Conservation (phyloP, 2,888 invertebrate species). For the Agrilus biguttatus region DNA sequence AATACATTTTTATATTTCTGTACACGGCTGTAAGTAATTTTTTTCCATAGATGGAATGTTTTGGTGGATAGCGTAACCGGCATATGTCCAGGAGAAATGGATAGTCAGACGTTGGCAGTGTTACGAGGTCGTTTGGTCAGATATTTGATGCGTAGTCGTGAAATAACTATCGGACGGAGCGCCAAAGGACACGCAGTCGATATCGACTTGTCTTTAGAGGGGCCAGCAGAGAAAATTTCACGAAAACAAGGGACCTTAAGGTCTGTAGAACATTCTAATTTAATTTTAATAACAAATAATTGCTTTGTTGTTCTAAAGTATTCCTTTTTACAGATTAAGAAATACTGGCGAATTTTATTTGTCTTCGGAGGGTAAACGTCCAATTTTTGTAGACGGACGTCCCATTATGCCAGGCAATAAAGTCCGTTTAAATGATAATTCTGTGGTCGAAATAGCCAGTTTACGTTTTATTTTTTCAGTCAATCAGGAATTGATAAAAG, state of each 20-base stretch:
- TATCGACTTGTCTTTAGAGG: slow-evolving; percentile 85
- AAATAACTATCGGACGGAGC: slow-evolving; percentile 86
- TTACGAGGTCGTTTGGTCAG: slow-evolving; percentile 81
- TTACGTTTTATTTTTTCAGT: slow-evolving; percentile 86
- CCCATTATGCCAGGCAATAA: slow-evolving; percentile 81
- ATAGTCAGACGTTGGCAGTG: slow-evolving; percentile 86
- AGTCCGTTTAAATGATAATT: slow-evolving; percentile 82
- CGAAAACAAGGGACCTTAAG: slow-evolving; percentile 83
- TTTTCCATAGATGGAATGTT: slow-evolving; percentile 63
- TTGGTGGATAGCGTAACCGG: slow-evolving; percentile 82
- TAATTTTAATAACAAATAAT: slow-evolving; percentile 1
- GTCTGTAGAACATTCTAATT: slow-evolving; percentile 10
- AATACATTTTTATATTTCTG: slow-evolving; percentile 2
- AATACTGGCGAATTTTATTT: slow-evolving; percentile 92
- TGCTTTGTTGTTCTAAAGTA: not conserved
- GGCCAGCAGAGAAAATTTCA: slow-evolving; percentile 88
- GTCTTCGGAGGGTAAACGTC: slow-evolving; percentile 87
- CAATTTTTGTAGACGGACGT: slow-evolving; percentile 87
- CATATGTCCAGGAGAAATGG: slow-evolving; percentile 74
- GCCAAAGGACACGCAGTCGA: slow-evolving; percentile 83
- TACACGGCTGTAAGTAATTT: not conserved
- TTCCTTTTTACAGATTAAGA: slow-evolving; percentile 41
- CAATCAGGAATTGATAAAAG: slow-evolving; percentile 81
- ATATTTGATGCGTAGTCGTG: slow-evolving; percentile 86
- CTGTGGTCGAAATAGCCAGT: slow-evolving; percentile 88